Conservation (phyloP, 2,797 vertebrate genomes). For the Clarias platycephalus region DNA sequence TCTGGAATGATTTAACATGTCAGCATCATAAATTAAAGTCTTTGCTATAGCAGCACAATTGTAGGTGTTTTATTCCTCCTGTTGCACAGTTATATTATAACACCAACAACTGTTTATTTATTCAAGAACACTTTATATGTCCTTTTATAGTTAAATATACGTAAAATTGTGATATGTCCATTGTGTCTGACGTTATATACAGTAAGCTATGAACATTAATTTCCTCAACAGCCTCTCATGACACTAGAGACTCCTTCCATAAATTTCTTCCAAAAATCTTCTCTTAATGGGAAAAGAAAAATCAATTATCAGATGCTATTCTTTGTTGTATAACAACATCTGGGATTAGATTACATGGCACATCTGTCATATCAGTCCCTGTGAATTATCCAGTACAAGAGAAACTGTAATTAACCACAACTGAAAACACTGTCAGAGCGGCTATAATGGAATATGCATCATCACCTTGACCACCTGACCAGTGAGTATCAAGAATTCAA, state of each 20-base stretch:
- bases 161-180: neutral
- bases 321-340: neutral
- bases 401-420: neutral
- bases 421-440: neutral
- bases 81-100: neutral
- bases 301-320: neutral
- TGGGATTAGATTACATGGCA: neutral
- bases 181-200: neutral
- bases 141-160: neutral
- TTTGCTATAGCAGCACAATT: neutral
- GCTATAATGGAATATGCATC: neutral
- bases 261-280: neutral
- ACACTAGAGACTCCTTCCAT: neutral
- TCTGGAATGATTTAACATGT: neutral
- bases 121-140: neutral
- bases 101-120: neutral
- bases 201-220: neutral
- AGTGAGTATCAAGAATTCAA: neutral
- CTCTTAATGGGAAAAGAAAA: too few relatives aligned
- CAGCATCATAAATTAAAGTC: neutral
- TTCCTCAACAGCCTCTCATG: neutral
- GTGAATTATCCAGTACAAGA: neutral
- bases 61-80: neutral
- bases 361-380: neutral
- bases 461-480: neutral